Conservation (phyloP, 2,888 invertebrate species). For the Tiliacea aurago region DNA sequence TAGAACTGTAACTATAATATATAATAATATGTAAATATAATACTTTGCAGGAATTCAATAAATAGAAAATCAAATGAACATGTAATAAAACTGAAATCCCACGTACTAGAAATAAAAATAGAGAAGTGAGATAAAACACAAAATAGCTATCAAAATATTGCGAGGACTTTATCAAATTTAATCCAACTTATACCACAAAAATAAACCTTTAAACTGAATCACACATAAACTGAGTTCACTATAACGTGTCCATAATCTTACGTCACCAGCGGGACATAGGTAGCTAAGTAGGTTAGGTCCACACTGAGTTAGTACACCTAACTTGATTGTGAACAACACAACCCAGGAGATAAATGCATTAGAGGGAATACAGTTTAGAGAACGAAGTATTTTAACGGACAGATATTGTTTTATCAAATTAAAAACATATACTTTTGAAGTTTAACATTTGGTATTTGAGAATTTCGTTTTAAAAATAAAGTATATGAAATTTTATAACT, state of each 20-base stretch:
- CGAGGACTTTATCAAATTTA: neutral
- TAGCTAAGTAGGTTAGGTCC: slow-evolving; percentile 51
- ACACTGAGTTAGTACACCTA: slow-evolving; percentile 38
- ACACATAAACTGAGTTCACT: neutral
- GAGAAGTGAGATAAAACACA: neutral
- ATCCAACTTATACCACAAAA: neutral
- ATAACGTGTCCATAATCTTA: slow-evolving; percentile 34
- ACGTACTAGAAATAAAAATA: neutral
- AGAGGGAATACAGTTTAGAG: slow-evolving; percentile 13
- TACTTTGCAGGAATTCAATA: neutral
- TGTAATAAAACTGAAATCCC: neutral
- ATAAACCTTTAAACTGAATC: slow-evolving; percentile 21
- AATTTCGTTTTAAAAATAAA: neutral
- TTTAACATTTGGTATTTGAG: neutral
- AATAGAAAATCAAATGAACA: neutral
- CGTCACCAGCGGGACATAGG: slow-evolving; percentile 44
- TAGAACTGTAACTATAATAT: neutral
- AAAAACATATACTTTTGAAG: neutral
- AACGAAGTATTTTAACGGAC: neutral
- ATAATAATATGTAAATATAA: too few species aligned
- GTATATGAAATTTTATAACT: neutral
- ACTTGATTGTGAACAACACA: slow-evolving; percentile 53
- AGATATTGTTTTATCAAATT: slow-evolving; percentile 2
- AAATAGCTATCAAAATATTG: neutral
- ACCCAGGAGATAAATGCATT: slow-evolving; percentile 37